These are phyloP conservation scores for Mythimna impura DNA, from an alignment of 2,888 invertebrate species.

Conservation along the genomic window DNA sequence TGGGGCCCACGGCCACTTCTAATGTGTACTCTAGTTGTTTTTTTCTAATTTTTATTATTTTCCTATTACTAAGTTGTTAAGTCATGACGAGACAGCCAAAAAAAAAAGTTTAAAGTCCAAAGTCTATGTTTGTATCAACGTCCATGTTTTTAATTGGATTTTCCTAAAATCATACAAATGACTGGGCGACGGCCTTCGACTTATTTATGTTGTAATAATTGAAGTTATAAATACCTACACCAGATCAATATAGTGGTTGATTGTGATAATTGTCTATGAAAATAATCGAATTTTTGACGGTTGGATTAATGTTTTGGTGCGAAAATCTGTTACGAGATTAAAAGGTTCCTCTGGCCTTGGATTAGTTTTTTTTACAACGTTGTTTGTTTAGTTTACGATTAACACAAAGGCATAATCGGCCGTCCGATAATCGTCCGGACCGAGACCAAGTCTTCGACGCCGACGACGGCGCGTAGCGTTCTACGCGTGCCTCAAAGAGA, in stretches of 20 bases:
- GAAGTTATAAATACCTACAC: slow-evolving; percentile 13
- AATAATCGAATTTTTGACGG: not conserved
- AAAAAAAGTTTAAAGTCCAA: not conserved
- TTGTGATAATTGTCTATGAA: slow-evolving; percentile 28
- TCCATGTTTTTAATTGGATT: slow-evolving; percentile 12
- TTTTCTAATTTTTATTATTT: no score
- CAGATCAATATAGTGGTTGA: not conserved
- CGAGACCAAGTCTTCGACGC: no score
- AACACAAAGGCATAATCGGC: no score
- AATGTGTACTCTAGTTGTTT: no score
- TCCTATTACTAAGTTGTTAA: not conserved
- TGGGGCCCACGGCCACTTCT: no score
- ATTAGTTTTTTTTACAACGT: no score
- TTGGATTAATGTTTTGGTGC: slow-evolving; percentile 14
- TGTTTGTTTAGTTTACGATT: no score
- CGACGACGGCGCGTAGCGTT: no score
- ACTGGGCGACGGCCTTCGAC: not conserved
- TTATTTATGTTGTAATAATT: slow-evolving; percentile 1
- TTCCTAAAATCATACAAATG: slow-evolving; percentile 24
- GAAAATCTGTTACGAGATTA: slow-evolving; percentile 7
- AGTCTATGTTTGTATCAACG: slow-evolving; percentile 13
- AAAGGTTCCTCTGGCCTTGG: no score
- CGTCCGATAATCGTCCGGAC: no score
- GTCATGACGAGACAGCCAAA: slow-evolving; percentile 14
- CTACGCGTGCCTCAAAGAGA: no score